These are phyloP conservation scores for Spheniscus mendiculus DNA, from an alignment of 2,113 vertebrate genomes.

Conservation along the genomic window DNA sequence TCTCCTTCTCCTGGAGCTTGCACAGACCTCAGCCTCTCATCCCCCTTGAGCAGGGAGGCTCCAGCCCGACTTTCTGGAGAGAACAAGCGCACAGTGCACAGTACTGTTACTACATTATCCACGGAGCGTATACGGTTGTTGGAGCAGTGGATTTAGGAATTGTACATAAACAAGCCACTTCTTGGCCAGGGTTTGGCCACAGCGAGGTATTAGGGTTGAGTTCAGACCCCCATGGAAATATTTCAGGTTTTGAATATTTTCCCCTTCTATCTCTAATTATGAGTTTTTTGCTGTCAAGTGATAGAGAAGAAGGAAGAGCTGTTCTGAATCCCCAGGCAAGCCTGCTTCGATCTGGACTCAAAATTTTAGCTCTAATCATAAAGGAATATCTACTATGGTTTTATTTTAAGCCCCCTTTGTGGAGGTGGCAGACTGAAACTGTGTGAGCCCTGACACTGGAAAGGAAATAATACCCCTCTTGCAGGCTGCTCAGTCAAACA, in stretches of 20 bases:
- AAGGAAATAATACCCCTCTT: neutral
- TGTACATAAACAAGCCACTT: neutral
- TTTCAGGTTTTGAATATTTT: neutral
- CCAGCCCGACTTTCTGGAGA: neutral
- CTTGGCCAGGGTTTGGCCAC: neutral
- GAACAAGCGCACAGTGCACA: fast-evolving
- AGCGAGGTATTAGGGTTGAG: neutral
- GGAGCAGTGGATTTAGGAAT: neutral
- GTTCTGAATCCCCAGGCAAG: neutral
- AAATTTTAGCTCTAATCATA: neutral
- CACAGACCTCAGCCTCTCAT: neutral
- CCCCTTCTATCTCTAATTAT: neutral
- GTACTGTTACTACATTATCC: neutral
- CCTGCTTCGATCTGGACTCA: neutral
- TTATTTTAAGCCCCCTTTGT: neutral
- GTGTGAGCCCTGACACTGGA: neutral
- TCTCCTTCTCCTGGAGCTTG: neutral
- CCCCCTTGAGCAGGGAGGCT: neutral
- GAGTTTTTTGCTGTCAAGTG: neutral
- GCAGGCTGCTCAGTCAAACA: neutral
- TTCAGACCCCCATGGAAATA: neutral
- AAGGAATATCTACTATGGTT: neutral
- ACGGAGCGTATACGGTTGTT: neutral
- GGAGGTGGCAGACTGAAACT: neutral
- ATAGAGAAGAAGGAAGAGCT: neutral